Evolutionary conservation across 2,113 vertebrate genomes (phyloP).

Genomic region (Rutilus rutilus): DNA sequence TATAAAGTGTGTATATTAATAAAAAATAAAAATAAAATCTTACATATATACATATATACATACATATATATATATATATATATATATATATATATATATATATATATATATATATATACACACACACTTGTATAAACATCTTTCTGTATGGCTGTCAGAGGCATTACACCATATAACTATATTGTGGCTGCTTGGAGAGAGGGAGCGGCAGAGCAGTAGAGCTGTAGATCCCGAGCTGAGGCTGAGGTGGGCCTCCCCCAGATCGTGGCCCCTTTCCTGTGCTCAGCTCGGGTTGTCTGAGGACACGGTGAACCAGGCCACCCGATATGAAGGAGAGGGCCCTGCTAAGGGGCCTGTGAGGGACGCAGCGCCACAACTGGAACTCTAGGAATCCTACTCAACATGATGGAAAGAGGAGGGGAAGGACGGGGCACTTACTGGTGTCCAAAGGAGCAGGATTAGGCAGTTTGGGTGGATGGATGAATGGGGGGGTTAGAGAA

Average conservation of each 20-base stretch:
- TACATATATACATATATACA: too few relatives aligned
- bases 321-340: slow-evolving; percentile 76
- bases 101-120: too few relatives aligned
- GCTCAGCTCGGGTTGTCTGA: slow-evolving; percentile 78
- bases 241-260: slow-evolving; percentile 72
- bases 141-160: background rate
- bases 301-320: slow-evolving; percentile 81
- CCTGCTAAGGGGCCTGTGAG: slow-evolving; percentile 73
- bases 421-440: slow-evolving; percentile 46
- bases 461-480: slow-evolving; percentile 50
- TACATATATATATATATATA: too few relatives aligned
- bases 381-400: slow-evolving; percentile 67
- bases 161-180: background rate
- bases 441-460: slow-evolving; percentile 55
- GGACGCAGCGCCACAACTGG: slow-evolving; percentile 69
- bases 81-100: too few relatives aligned
- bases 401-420: slow-evolving; percentile 43
- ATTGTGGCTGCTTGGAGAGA: background rate
- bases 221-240: slow-evolving; percentile 12
- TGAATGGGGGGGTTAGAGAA: background rate
- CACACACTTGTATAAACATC: background rate
- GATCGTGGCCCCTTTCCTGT: slow-evolving; percentile 79
- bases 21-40: too few relatives aligned
- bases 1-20: background rate
- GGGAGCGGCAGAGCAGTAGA: background rate